These are phyloP conservation scores for Columba livia DNA, from an alignment of 2,113 vertebrate species.

Conservation along the genomic window DNA sequence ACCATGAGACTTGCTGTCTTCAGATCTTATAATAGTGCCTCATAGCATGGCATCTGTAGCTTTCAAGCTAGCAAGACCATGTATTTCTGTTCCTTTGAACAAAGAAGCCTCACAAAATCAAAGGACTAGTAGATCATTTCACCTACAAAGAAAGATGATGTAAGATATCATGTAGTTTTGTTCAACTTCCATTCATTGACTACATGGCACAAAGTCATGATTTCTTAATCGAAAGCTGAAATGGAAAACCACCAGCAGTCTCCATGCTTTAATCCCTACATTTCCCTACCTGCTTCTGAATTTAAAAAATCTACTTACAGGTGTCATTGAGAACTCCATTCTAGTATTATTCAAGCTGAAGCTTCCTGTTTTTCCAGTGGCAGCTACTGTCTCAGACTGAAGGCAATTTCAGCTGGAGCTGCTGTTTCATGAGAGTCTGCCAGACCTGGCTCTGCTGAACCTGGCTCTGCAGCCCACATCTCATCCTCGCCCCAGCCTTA, in stretches of 20 bases:
- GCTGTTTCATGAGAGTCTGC: accelerated
- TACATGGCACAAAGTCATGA: neutral
- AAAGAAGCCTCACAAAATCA: neutral
- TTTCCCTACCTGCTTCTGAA: neutral
- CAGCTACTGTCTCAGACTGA: too few species aligned
- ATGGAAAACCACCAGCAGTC: neutral
- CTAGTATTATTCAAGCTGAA: neutral
- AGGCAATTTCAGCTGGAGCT: neutral
- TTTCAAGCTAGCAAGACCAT: neutral
- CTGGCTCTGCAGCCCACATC: neutral
- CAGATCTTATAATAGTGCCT: neutral
- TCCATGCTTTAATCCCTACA: neutral
- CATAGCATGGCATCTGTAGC: neutral
- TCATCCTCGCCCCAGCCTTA: neutral
- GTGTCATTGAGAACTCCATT: neutral
- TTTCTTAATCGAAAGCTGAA: neutral
- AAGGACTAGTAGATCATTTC: neutral
- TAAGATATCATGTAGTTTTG: neutral
- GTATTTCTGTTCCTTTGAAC: neutral
- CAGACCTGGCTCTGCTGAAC: neutral
- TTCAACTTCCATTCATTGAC: neutral
- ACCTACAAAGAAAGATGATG: neutral
- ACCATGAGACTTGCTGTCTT: neutral
- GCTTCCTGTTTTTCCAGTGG: neutral
- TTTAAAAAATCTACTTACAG: neutral